These are phyloP conservation scores for Panzeria rudis DNA, from an alignment of 2,888 invertebrate genomes.

Conservation along the genomic window DNA sequence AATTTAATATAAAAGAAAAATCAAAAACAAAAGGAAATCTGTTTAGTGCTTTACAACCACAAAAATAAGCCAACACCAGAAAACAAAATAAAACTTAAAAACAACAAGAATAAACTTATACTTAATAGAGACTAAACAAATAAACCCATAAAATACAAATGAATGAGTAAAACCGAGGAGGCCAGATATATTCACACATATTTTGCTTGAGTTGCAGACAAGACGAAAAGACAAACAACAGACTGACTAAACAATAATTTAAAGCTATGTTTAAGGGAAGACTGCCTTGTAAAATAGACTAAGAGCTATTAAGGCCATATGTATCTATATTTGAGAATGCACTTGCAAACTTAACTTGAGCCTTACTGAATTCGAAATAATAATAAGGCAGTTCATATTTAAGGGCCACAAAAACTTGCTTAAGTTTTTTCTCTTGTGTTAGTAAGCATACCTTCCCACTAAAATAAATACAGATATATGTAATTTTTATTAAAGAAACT, in stretches of 20 bases:
- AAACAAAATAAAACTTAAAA: constrained; percentile 18
- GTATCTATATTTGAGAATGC: too few relatives aligned
- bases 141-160: neutral
- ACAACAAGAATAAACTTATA: constrained; percentile 34
- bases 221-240: neutral
- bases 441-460: neutral
- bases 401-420: too few relatives aligned
- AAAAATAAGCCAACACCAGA: constrained; percentile 3
- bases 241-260: neutral
- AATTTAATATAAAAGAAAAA: constrained; percentile 15
- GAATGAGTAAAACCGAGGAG: neutral
- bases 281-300: neutral
- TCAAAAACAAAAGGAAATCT: constrained; percentile 19
- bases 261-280: neutral
- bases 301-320: too few relatives aligned
- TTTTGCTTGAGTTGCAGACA: neutral
- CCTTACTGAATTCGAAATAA: too few relatives aligned
- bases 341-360: too few relatives aligned
- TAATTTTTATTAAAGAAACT: neutral
- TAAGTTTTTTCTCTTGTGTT: neutral
- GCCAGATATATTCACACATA: neutral
- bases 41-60: neutral
- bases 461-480: neutral
- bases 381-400: too few relatives aligned
- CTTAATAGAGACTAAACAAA: constrained; percentile 48